Conservation (phyloP, 1,140 invertebrate genomes). For the Frieseomelitta varia region DNA sequence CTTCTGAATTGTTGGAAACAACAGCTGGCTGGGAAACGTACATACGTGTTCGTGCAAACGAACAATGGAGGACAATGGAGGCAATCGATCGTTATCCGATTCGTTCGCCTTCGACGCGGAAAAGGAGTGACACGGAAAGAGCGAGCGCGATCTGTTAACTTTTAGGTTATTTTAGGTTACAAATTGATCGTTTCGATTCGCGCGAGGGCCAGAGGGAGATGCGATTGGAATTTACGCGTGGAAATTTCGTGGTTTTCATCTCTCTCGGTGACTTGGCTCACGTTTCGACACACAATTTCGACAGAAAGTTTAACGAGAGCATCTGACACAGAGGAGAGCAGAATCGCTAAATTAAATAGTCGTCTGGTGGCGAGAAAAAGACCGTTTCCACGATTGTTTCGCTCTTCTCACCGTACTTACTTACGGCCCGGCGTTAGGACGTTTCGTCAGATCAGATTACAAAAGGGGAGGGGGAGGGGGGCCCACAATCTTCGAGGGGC, state of each 20-base stretch:
- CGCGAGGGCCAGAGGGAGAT: not conserved
- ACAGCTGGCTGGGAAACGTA: no score
- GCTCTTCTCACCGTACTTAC: constrained; percentile 51
- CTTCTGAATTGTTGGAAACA: not conserved
- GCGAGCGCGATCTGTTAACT: not conserved
- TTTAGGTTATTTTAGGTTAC: not conserved
- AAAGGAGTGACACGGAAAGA: not conserved
- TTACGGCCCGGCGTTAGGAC: not conserved
- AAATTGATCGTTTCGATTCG: not conserved
- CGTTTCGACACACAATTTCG: constrained; percentile 47
- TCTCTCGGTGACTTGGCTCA: no score
- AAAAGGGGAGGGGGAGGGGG: no score
- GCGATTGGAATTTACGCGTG: no score
- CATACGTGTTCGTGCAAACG: no score
- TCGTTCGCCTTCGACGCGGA: not conserved
- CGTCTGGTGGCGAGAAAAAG: constrained; percentile 16
- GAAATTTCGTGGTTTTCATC: no score
- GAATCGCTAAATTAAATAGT: constrained; percentile 52
- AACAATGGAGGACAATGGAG: not conserved
- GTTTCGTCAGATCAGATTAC: constrained; percentile 60
- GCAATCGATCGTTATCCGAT: not conserved
- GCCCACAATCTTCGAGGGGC: constrained; percentile 15
- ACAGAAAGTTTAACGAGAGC: constrained; percentile 45
- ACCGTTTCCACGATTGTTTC: constrained; percentile 58
- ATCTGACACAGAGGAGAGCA: constrained; percentile 6